Evolutionary conservation across 2,888 invertebrate species (phyloP).

Genomic region (Eupithecia subfuscata): DNA sequence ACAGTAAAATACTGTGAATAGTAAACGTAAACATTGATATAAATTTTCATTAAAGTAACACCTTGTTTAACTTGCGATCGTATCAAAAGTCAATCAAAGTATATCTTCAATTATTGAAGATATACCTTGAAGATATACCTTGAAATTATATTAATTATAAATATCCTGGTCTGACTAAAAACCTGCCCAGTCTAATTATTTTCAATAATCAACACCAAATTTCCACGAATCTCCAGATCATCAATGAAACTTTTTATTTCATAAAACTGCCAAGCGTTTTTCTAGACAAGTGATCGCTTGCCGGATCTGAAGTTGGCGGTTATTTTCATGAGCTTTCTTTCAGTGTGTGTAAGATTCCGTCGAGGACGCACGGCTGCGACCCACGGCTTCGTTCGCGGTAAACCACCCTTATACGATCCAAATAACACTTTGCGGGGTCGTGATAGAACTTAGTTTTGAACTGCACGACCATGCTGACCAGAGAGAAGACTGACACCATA

Average conservation of each 20-base stretch:
- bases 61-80: too few species aligned
- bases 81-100: too few species aligned
- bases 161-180: background rate
- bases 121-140: too few species aligned
- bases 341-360: constrained; percentile 54
- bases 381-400: background rate
- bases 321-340: constrained; percentile 60
- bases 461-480: constrained; percentile 28
- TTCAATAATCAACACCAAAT: too few species aligned
- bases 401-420: constrained; percentile 12
- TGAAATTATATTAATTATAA: too few species aligned
- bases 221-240: background rate
- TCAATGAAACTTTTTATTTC: background rate
- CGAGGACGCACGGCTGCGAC: constrained; percentile 43
- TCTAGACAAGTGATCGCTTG: constrained; percentile 48
- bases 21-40: too few species aligned
- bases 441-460: background rate
- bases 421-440: background rate
- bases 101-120: too few species aligned
- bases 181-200: background rate
- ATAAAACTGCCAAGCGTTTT: constrained; percentile 9
- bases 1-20: background rate
- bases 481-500: constrained; percentile 46
- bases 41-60: too few species aligned
- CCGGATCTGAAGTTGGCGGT: constrained; percentile 62